Evolutionary conservation across 2,113 vertebrate species (phyloP), one percentile per base, ranked within the genome.

Genomic region (Coptodon bakossiorum): DNA sequence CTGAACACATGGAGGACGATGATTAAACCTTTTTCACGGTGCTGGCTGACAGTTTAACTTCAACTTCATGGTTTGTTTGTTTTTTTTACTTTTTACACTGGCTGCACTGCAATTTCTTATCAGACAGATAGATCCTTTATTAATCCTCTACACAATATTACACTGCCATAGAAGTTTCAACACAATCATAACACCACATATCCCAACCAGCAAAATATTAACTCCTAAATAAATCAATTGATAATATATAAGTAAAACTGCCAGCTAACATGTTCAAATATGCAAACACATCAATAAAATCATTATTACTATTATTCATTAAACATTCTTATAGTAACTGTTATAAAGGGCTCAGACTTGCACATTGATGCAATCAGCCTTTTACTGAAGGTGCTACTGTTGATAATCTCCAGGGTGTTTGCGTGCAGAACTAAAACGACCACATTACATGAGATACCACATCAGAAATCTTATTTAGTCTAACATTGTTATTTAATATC

Each of bases 11-110:
- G 9, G 40, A 43, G n/a, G 36, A 43, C 3, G 5, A 43, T 1
- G 11, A 43, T 71, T 4, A 71, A 71, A 22, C 63, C 12, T 71
- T 73, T 73, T 73, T 16, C 14, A 73, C 8, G 10, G 40, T 76
- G 68, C 43, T 73, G 13, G 13, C 14, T 76, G 22, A 76, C 14
- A 29, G 9, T 48, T 76, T 76, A 76, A 76, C 68, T 76, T 76
- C 4, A 16, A 10, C 8, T 45, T 68, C 34, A 11, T 63, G 17
- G 0, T n/a, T 0, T 13, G 2, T 7, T 3, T 45, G 9, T 5
- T 1, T 5, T 59, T 59, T n/a, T 0, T 0, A 13, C 3, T 2
- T 45, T 76, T 29, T 76, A 76, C 71, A 48, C 24, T 19, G 71
- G 9, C 40, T 48, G 14, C 71, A 76, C 14, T 73, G 14, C 22